Evolutionary conservation across 2,113 vertebrate species (phyloP).

Genomic region (Chaetura pelagica): DNA sequence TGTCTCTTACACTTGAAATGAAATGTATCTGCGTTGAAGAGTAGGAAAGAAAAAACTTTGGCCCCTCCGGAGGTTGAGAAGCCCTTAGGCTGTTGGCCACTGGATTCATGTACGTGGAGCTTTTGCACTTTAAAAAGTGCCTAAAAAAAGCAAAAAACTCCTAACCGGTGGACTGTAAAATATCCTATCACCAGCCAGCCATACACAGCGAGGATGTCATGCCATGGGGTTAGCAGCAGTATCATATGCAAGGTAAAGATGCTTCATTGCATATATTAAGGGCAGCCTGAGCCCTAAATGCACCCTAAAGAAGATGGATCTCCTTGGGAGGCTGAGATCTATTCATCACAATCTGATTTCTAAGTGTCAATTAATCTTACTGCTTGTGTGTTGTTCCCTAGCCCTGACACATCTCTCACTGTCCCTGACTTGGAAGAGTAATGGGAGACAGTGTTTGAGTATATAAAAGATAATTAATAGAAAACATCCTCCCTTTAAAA

Average conservation of each 20-base stretch:
- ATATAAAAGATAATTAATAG: slow-evolving; percentile 73
- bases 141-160: slow-evolving; percentile 35
- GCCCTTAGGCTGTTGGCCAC: slow-evolving; percentile 47
- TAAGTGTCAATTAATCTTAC: slow-evolving; percentile 41
- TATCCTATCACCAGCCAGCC: slow-evolving; percentile 44
- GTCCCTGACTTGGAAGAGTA: slow-evolving; percentile 50
- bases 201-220: neutral
- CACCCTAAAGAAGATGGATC: slow-evolving; percentile 27
- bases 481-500: slow-evolving; percentile 61
- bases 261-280: slow-evolving; percentile 65
- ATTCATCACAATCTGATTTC: slow-evolving; percentile 45
- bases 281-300: slow-evolving; percentile 55
- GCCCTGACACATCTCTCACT: slow-evolving; percentile 16
- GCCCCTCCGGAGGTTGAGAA: slow-evolving; percentile 20
- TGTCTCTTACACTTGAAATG: slow-evolving; percentile 41
- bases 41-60: slow-evolving; percentile 27
- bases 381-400: slow-evolving; percentile 28
- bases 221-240: slow-evolving; percentile 38
- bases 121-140: slow-evolving; percentile 16
- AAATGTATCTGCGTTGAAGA: neutral
- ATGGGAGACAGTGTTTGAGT: slow-evolving; percentile 42
- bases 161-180: slow-evolving; percentile 21
- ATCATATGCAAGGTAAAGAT: slow-evolving; percentile 55
- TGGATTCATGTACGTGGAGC: neutral
- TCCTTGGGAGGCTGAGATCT: slow-evolving; percentile 23